Conservation (phyloP, 1,140 invertebrate species). For the Drosophila nigromelanica region DNA sequence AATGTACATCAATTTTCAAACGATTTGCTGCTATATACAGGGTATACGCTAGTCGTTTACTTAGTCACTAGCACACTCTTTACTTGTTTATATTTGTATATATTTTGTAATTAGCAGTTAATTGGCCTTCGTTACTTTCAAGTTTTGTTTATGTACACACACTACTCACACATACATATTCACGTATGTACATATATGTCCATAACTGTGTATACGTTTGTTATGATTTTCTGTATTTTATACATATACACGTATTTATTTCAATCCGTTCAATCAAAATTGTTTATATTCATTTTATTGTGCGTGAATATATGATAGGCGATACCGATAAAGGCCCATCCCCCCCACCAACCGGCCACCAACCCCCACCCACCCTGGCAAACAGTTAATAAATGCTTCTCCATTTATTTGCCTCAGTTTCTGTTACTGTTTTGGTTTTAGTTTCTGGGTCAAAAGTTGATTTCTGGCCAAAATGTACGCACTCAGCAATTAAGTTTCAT, state of each 20-base stretch:
- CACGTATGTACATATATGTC: background rate
- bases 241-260: constrained; percentile 15
- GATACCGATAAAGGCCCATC: constrained; percentile 17
- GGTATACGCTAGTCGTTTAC: background rate
- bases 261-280: constrained; percentile 17
- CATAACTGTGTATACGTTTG: constrained; percentile 29
- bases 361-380: background rate
- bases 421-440: constrained; percentile 6
- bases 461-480: constrained; percentile 31
- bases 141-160: constrained; percentile 51
- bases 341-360: background rate
- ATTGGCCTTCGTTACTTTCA: constrained; percentile 62
- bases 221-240: constrained; percentile 21
- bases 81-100: constrained; percentile 28
- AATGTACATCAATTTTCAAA: too few relatives aligned
- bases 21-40: background rate
- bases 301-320: constrained; percentile 17
- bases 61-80: background rate
- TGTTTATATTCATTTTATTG: constrained; percentile 26
- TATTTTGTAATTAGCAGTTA: constrained; percentile 52
- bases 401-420: constrained; percentile 25
- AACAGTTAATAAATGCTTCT: constrained; percentile 20
- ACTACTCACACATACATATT: constrained; percentile 12
- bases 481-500: constrained; percentile 58
- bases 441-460: constrained; percentile 60